These are phyloP conservation scores for Tragelaphus imberbis DNA, from an alignment of 2,113 vertebrate species.

Conservation along the genomic window DNA sequence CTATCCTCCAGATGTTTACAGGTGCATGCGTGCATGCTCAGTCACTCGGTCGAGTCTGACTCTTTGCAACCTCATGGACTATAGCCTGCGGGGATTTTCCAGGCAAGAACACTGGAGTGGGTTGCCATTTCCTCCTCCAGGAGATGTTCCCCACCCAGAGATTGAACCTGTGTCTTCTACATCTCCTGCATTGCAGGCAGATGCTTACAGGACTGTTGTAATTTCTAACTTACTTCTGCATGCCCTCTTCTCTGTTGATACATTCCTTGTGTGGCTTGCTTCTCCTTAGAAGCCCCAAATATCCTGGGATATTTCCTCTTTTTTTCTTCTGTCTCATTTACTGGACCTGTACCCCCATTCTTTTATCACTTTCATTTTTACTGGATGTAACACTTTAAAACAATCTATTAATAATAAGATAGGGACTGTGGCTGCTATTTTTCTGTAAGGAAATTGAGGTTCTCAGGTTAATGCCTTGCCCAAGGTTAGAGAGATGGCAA, in stretches of 20 bases:
- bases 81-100: background rate
- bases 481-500: background rate
- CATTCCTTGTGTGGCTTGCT: rapidly evolving
- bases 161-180: background rate
- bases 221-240: background rate
- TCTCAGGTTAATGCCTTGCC: background rate
- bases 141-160: background rate
- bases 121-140: background rate
- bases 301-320: background rate
- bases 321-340: background rate
- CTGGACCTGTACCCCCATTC: too few relatives aligned
- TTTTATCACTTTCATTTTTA: background rate
- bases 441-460: background rate
- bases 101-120: background rate
- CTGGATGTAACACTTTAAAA: background rate
- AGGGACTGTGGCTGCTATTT: background rate
- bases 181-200: background rate
- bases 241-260: background rate
- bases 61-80: background rate
- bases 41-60: background rate
- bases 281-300: background rate
- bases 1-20: background rate
- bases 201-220: background rate
- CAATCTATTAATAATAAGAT: background rate
- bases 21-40: background rate